These are phyloP conservation scores for Burhinus oedicnemus DNA, from an alignment of 2,113 vertebrate genomes.

Conservation along the genomic window DNA sequence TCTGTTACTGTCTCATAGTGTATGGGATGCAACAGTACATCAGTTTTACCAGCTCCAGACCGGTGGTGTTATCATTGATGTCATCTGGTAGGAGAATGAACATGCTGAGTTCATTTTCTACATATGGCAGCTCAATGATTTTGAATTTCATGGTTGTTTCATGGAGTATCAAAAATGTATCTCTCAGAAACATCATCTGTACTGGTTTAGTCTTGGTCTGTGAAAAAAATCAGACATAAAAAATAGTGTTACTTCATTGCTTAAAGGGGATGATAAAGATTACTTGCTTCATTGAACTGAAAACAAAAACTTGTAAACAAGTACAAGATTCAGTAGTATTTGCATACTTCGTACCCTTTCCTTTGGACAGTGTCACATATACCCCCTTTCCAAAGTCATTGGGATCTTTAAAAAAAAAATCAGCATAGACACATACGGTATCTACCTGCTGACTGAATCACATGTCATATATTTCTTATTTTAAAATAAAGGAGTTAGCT, in stretches of 20 bases:
- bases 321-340: background rate
- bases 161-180: conserved; percentile 58
- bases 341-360: background rate
- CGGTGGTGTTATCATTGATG: conserved; percentile 70
- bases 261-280: background rate
- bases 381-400: background rate
- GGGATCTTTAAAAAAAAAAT: background rate
- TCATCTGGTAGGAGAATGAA: conserved; percentile 81
- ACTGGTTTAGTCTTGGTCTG: conserved; percentile 80
- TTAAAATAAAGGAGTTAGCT: background rate
- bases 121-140: conserved; percentile 84
- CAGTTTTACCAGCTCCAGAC: conserved; percentile 82
- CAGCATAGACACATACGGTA: fast-evolving
- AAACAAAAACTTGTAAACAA: background rate
- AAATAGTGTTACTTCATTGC: background rate
- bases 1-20: background rate
- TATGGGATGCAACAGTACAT: background rate
- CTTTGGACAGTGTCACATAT: background rate
- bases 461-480: background rate
- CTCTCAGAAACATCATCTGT: conserved; percentile 83
- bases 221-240: background rate
- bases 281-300: background rate
- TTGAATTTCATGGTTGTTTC: conserved; percentile 67
- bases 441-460: background rate
- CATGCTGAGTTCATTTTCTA: conserved; percentile 84